A percentile compares a stretch with the other conserved stretches of the same genome.
phyloP scores from a whole-genome alignment of 2,113 vertebrate genomes.

The Speoplatyrhinus poulsoni region DNA sequence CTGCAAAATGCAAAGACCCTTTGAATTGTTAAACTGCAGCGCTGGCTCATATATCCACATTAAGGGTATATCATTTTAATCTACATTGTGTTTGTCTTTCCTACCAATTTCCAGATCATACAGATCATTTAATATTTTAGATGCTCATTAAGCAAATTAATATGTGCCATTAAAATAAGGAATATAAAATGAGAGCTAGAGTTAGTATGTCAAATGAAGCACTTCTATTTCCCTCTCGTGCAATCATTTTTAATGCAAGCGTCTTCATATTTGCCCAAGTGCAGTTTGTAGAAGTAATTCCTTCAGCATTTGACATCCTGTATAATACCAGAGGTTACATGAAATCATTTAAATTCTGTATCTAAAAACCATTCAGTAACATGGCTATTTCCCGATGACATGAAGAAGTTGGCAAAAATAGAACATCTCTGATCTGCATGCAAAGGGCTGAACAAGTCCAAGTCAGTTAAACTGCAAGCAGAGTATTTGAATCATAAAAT shows the following conservation, averaged over 20 bases:
- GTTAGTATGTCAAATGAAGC: neutral
- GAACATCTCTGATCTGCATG: slow-evolving; percentile 38
- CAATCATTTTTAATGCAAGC: slow-evolving; percentile 34
- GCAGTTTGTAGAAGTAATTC: neutral
- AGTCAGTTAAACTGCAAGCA: slow-evolving; percentile 39
- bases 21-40: too few relatives aligned
- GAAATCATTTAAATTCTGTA: neutral
- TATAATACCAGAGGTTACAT: neutral
- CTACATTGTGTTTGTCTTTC: too few relatives aligned
- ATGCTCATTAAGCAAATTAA: neutral
- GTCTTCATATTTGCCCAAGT: neutral
- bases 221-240: neutral
- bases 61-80: too few relatives aligned
- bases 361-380: neutral
- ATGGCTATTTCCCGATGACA: neutral
- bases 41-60: too few relatives aligned
- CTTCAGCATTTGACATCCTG: neutral
- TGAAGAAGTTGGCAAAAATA: neutral
- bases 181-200: neutral
- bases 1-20: too few relatives aligned
- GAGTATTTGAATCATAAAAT: slow-evolving; percentile 21
- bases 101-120: too few relatives aligned
- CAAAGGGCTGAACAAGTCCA: slow-evolving; percentile 38
- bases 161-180: neutral
- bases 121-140: too few relatives aligned